Percentiles rank a stretch among this genome's conserved stretches.
Evolutionary conservation across 2,797 vertebrate species (phyloP).

Genomic region (Ataeniobius toweri): DNA sequence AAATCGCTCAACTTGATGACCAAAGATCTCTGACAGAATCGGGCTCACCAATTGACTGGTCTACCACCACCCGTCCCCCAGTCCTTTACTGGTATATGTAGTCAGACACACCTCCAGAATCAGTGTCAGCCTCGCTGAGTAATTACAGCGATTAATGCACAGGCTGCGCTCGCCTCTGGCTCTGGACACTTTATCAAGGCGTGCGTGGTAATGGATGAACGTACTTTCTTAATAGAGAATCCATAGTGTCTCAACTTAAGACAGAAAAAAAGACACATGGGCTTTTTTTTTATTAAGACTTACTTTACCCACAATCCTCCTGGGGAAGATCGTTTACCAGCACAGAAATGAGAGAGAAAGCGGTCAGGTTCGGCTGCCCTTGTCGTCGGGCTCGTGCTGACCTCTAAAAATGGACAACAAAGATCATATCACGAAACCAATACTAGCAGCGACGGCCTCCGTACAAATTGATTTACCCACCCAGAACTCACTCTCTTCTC

Average conservation of each 20-base stretch:
- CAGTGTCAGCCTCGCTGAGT: slow-evolving; percentile 58
- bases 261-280: slow-evolving; percentile 24
- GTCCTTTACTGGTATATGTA: slow-evolving; percentile 23
- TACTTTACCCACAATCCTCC: slow-evolving; percentile 65
- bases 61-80: slow-evolving; percentile 2
- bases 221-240: slow-evolving; percentile 57
- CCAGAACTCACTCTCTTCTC: slow-evolving; percentile 73
- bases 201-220: slow-evolving; percentile 44
- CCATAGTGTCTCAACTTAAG: slow-evolving; percentile 43
- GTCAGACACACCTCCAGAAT: slow-evolving; percentile 51
- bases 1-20: slow-evolving; percentile 16
- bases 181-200: slow-evolving; percentile 63
- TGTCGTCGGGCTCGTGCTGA: slow-evolving; percentile 64
- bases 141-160: slow-evolving; percentile 69
- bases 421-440: slow-evolving; percentile 78
- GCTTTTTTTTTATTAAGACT: slow-evolving; percentile 23
- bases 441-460: slow-evolving; percentile 68
- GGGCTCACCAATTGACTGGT: slow-evolving; percentile 45
- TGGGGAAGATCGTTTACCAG: slow-evolving; percentile 55
- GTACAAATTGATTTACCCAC: slow-evolving; percentile 79
- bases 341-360: slow-evolving; percentile 40
- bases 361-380: slow-evolving; percentile 63
- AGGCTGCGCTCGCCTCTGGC: slow-evolving; percentile 47
- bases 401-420: slow-evolving; percentile 75
- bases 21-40: slow-evolving; percentile 34